A percentile compares a stretch with the other conserved stretches of the same genome.
phyloP scores from a whole-genome alignment of 2,888 invertebrate species.

The Drosophila lutescens region DNA sequence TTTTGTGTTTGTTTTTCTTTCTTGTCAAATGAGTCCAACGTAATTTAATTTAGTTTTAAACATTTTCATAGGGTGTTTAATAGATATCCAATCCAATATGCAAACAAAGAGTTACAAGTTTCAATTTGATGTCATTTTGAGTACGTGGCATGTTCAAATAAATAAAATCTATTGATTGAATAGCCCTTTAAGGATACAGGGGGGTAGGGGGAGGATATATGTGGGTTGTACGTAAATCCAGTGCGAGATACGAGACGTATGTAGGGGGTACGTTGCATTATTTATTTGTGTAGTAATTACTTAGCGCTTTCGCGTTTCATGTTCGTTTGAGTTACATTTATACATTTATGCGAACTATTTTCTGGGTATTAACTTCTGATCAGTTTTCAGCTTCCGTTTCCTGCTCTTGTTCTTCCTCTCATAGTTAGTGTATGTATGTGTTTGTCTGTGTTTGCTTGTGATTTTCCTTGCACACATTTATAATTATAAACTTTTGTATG shows the following conservation, averaged over 20 bases:
- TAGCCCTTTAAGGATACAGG: constrained; percentile 26
- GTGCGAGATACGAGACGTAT: constrained; percentile 71
- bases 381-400: constrained; percentile 26
- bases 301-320: constrained; percentile 34
- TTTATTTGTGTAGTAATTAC: constrained; percentile 51
- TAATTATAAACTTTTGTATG: constrained; percentile 29
- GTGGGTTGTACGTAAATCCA: constrained; percentile 39
- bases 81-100: constrained; percentile 50
- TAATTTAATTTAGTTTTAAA: constrained; percentile 60
- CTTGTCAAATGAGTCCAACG: constrained; percentile 41
- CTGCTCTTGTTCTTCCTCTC: constrained; percentile 22
- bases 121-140: constrained; percentile 67
- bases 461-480: constrained; percentile 10
- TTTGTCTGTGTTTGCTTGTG: neutral
- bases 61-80: constrained; percentile 46
- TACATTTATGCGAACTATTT: constrained; percentile 56
- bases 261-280: constrained; percentile 70
- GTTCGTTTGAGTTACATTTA: constrained; percentile 59
- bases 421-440: constrained; percentile 9
- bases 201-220: constrained; percentile 5
- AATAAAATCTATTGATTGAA: constrained; percentile 29
- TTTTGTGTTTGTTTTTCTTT: constrained; percentile 12
- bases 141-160: constrained; percentile 64
- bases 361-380: constrained; percentile 22
- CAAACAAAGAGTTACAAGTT: constrained; percentile 52